These are phyloP conservation scores for Cichladusa arquata DNA, from an alignment of 2,113 vertebrate species.

Conservation along the genomic window DNA sequence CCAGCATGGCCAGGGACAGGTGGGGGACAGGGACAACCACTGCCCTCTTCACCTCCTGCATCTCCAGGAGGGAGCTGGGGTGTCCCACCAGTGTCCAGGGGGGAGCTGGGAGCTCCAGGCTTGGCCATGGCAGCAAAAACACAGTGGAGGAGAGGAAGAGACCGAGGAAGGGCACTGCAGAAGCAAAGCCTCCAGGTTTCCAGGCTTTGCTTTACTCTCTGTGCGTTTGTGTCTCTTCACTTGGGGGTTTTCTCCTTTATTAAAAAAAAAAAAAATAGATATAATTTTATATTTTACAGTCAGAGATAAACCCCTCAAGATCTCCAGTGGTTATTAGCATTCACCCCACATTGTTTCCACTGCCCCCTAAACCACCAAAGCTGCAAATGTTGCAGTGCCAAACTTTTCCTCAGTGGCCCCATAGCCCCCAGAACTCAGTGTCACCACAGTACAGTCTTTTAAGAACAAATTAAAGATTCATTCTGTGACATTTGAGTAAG, in stretches of 20 bases:
- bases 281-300: background rate
- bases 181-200: background rate
- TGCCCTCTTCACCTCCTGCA: background rate
- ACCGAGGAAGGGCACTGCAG: background rate
- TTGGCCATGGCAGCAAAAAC: background rate
- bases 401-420: background rate
- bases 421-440: background rate
- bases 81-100: no score
- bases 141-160: background rate
- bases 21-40: background rate
- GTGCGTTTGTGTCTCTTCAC: background rate
- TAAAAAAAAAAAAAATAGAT: background rate
- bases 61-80: background rate
- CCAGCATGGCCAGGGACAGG: background rate
- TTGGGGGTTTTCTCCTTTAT: background rate
- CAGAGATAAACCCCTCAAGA: background rate
- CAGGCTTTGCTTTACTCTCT: background rate
- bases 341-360: background rate
- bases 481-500: background rate
- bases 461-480: background rate
- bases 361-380: background rate
- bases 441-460: background rate
- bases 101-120: background rate
- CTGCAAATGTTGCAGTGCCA: background rate
- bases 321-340: background rate